phyloP scores from a whole-genome alignment of 2,113 vertebrate genomes.

The Scomber colias region DNA sequence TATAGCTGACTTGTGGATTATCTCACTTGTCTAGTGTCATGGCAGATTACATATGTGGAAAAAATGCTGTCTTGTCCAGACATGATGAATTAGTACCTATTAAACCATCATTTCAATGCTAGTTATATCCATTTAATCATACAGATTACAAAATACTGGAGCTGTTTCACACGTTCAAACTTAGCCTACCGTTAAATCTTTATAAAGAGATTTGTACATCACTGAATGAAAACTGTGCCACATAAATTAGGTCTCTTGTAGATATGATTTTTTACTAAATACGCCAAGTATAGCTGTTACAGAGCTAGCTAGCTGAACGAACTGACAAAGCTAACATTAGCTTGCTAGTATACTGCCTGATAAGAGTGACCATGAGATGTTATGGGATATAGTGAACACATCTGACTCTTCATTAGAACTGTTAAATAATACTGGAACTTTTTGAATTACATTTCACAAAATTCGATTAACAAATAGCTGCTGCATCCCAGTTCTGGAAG shows the following conservation, averaged over 20 bases:
- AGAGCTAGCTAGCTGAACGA: not conserved
- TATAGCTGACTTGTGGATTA: conserved; percentile 17
- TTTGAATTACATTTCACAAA: no score
- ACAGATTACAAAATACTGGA: not conserved
- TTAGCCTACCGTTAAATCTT: not conserved
- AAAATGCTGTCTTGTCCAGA: conserved; percentile 1
- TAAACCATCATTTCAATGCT: not conserved
- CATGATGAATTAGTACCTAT: not conserved
- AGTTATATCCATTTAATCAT: conserved; percentile 15
- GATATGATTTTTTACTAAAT: not conserved
- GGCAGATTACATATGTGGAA: conserved; percentile 23
- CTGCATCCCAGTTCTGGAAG: not conserved
- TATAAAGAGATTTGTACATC: not conserved
- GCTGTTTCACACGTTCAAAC: not conserved
- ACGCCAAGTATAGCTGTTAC: not conserved
- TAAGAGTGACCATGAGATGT: not conserved
- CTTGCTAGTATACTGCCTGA: no score
- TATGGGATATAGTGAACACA: not conserved
- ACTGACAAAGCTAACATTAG: no score
- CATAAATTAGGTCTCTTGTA: not conserved
- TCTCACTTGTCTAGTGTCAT: conserved; percentile 7
- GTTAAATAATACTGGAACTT: no score
- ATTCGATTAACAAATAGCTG: not conserved
- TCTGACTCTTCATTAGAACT: no score
- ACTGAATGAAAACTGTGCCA: not conserved